Evolutionary conservation across 2,888 invertebrate species (phyloP), one percentile per base, ranked within the genome.

Genomic region (Thysanoteuthis rhombus): DNA sequence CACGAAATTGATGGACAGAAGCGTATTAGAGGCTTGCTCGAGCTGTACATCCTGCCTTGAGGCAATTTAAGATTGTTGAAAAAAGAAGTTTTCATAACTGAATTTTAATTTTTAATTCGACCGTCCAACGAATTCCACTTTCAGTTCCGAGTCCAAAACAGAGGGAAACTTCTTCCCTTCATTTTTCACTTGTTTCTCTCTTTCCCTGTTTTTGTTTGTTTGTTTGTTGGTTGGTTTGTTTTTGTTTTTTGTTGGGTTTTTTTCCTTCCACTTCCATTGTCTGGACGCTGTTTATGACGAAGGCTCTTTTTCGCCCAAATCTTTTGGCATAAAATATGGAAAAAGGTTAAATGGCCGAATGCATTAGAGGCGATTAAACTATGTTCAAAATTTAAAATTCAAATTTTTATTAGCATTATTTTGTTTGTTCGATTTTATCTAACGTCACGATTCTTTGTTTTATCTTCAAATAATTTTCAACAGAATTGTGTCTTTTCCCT

Each of bases 71-170:
- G 36, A 36, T 75, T 12, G 75, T n/a, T 75, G 42, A 42, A 8
- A 42, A 42, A 58, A 58, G 8, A 58, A 58, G 28, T 28, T 28
- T 58, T 58, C 58, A 75, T 75, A 75, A 75, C 75, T 75, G 75
- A 75, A 75, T 75, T 75, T 75, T 75, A 75, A 75, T 75, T 75
- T 75, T 75, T 75, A 75, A 75, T 75, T 75, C 75, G 75, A 75
- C 75, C 12, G 75, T n/a, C n/a, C 75, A 75, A 75, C 75, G n/a
- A 10, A 75, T 75, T 75, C n/a, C n/a, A 75, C 16, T 75, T 75
- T n/a, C 2, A 52, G 32, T 75, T 75, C 36, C 12, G 36, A 75
- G 75, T 75, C 16, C 16, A 75, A n/a, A 75, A 75, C 19, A n/a
- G 16, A 75, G 36, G n/a, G 19, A 75, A n/a, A n/a, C 1, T n/a